These are phyloP conservation scores for Dicycla oo DNA, from an alignment of 2,888 invertebrate species.

Conservation along the genomic window DNA sequence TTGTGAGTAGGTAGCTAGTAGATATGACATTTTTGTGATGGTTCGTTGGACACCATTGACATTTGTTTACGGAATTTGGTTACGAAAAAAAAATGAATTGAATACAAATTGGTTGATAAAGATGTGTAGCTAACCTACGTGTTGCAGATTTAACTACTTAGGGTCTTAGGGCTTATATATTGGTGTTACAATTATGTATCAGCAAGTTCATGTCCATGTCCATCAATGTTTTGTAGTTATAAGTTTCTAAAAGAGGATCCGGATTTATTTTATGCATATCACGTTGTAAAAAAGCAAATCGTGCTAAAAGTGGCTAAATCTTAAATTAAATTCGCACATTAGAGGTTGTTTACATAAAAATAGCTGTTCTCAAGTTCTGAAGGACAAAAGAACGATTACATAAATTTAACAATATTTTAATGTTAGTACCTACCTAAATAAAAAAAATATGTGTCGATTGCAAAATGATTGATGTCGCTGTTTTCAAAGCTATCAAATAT, in stretches of 20 bases:
- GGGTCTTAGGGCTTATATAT: too few relatives aligned
- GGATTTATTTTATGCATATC: background rate
- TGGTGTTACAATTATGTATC: background rate
- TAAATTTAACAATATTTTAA: conserved; percentile 53
- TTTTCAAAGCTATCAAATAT: conserved; percentile 64
- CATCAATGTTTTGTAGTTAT: background rate
- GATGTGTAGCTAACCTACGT: background rate
- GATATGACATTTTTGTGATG: background rate
- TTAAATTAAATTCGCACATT: conserved; percentile 24
- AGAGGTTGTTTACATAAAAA: conserved; percentile 33
- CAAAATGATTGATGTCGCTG: conserved; percentile 60
- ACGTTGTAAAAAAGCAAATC: background rate
- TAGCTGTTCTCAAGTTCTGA: conserved; percentile 30
- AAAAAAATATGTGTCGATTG: conserved; percentile 59
- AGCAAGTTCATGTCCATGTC: background rate
- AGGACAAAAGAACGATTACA: conserved; percentile 48
- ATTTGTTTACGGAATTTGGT: background rate
- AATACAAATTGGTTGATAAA: conserved; percentile 1
- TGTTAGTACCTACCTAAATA: too few relatives aligned
- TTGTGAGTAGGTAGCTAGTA: background rate
- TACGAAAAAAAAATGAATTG: background rate
- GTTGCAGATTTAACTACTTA: background rate
- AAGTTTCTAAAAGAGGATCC: background rate
- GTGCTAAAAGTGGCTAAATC: conserved; percentile 3
- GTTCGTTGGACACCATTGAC: background rate